Percentiles rank a stretch among this genome's conserved stretches.
phyloP scores from a whole-genome alignment of 2,797 vertebrate species.

The Bradypodion ventrale region DNA sequence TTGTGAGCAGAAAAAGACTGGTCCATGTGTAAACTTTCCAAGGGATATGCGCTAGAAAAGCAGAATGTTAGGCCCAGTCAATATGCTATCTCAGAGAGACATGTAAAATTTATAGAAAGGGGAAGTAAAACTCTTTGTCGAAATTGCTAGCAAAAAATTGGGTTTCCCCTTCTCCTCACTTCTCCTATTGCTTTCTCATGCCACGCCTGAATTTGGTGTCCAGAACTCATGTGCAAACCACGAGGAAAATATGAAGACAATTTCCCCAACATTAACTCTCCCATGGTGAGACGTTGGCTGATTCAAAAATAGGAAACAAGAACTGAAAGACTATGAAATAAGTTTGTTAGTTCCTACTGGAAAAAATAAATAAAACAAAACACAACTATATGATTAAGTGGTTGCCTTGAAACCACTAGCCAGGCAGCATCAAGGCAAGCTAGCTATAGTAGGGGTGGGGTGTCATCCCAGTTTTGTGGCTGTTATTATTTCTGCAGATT shows the following conservation, averaged over 20 bases:
- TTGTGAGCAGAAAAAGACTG: too few relatives aligned
- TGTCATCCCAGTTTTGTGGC: background rate
- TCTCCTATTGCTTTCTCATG: background rate
- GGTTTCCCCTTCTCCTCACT: background rate
- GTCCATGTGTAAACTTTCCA: background rate
- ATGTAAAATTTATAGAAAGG: conserved; percentile 7
- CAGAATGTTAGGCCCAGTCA: background rate
- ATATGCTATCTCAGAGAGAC: background rate
- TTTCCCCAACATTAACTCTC: background rate
- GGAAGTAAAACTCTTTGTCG: conserved; percentile 28
- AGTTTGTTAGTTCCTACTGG: too few relatives aligned
- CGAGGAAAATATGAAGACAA: background rate
- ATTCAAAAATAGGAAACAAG: background rate
- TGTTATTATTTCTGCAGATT: background rate
- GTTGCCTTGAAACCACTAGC: background rate
- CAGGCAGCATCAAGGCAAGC: background rate
- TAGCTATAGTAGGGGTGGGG: background rate
- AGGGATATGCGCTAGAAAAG: background rate
- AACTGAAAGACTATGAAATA: background rate
- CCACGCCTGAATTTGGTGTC: background rate
- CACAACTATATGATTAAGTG: too few relatives aligned
- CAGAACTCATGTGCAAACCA: background rate
- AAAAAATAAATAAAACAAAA: background rate
- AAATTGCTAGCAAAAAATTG: conserved; percentile 1
- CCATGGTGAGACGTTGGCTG: background rate